These are phyloP conservation scores for Cactoblastis cactorum DNA, from an alignment of 2,888 invertebrate species.

Conservation along the genomic window DNA sequence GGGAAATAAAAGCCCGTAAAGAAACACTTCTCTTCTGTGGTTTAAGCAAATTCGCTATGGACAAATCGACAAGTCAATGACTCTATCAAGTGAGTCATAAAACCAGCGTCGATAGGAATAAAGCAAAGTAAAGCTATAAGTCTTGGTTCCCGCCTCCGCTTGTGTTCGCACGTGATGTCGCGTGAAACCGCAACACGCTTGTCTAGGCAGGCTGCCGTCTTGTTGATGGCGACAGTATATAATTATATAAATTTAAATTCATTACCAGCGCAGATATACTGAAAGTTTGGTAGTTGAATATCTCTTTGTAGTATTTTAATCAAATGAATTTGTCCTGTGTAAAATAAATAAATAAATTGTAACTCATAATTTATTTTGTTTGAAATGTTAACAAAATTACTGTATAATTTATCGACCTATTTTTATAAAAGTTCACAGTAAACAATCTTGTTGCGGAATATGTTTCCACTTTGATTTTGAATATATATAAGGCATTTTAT, in stretches of 20 bases:
- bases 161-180: constrained; percentile 48
- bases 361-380: too few relatives aligned
- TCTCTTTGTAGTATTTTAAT: too few relatives aligned
- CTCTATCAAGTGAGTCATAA: background rate
- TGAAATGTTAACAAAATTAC: too few relatives aligned
- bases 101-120: background rate
- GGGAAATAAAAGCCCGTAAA: too few relatives aligned
- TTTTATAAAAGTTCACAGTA: too few relatives aligned
- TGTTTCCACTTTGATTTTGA: background rate
- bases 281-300: too few relatives aligned
- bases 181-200: constrained; percentile 45
- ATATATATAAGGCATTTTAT: background rate
- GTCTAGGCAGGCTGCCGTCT: constrained; percentile 31
- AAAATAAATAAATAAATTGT: too few relatives aligned
- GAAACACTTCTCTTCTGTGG: too few relatives aligned
- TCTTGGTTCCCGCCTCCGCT: constrained; percentile 28
- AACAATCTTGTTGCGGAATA: too few relatives aligned
- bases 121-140: background rate
- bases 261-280: background rate
- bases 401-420: too few relatives aligned
- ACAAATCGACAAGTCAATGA: background rate
- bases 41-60: background rate
- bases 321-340: too few relatives aligned
- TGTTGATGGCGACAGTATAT: constrained; percentile 27
- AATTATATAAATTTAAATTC: background rate